Conservation (phyloP, 2,888 invertebrate genomes). For the Drosophila conformis region DNA sequence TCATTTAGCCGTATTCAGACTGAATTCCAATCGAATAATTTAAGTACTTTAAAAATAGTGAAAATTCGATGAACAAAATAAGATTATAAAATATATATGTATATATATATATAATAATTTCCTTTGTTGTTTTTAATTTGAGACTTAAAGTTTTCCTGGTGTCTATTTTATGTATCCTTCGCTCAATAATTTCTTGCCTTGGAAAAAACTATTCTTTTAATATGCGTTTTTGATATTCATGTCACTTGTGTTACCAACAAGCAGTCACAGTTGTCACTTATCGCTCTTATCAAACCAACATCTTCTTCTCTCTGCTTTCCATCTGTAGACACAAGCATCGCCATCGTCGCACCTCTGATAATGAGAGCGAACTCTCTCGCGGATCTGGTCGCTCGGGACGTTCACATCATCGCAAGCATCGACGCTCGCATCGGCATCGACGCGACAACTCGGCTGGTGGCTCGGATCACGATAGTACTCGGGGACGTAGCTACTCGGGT, state of each 20-base stretch:
- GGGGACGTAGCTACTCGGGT: slow-evolving; percentile 84
- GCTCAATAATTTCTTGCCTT: neutral
- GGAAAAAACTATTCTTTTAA: neutral
- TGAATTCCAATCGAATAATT: neutral
- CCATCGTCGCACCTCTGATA: slow-evolving; percentile 93
- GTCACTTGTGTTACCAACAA: neutral
- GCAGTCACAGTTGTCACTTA: neutral
- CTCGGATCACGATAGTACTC: slow-evolving; percentile 89
- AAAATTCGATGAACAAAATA: neutral
- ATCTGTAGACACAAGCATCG: slow-evolving; percentile 89
- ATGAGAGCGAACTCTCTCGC: slow-evolving; percentile 95
- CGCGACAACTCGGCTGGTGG: slow-evolving; percentile 88
- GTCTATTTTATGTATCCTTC: neutral
- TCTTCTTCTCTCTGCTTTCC: neutral
- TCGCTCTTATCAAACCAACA: neutral
- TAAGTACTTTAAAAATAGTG: neutral
- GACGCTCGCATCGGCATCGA: slow-evolving; percentile 89
- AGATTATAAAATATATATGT: neutral
- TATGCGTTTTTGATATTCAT: neutral
- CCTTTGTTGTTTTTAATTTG: neutral
- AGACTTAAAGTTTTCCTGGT: neutral
- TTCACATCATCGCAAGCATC: slow-evolving; percentile 90
- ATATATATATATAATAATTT: neutral
- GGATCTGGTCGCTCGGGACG: slow-evolving; percentile 92
- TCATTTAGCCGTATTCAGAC: neutral